Base-by-base conservation (phyloP, 2,888 invertebrate genomes). In the Coleophora deauratella region DNA sequence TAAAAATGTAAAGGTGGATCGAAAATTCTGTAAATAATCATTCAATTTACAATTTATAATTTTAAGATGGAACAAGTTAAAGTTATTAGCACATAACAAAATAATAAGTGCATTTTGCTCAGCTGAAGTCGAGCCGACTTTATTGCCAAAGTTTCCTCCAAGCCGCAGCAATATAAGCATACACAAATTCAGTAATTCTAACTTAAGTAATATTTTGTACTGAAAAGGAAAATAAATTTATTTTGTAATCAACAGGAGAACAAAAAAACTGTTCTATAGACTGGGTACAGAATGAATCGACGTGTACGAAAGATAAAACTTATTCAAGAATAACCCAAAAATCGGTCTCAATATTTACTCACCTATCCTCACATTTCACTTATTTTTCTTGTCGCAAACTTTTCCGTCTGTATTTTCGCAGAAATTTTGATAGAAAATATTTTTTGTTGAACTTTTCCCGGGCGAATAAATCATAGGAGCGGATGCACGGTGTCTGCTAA, bases 101-200 rank as follows among this genome's bases (percentile, higher is more conserved):
- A 68, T 68, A 67, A 69, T 69, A 70, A 67, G 59, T 54, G 50
- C 52, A 65, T 70, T 67, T 66, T 60, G 66, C 61, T 55, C 58
- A 51, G 53, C 39, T 58, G 63, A 59, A 64, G 49, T 51, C 55
- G 31, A 10, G 31, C 55, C 54, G 55, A 55, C 59, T 61, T 68
- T 73, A 73, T 73, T 73, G 68, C 68, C 69, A 75, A 75, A 73
- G 62, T 64, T 77, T 72, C 55, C 60, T 62, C 54, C 49, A 59
- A 21, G 57, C 57, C 54, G 57, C 60, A 62, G 60, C 74, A 72
- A 73, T 74, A 71, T 68, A 73, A n/a, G 68, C 27, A 75, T 64
- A 66, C 65, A 63, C 63, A 66, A 72, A 72, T 71, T 69, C 62
- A 70, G n/a, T n/a, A n/a, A n/a, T 65, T 72, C 72, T 65, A 21